Evolutionary conservation across 1,140 invertebrate species (phyloP).

Genomic region (Nylanderia fulva): DNA sequence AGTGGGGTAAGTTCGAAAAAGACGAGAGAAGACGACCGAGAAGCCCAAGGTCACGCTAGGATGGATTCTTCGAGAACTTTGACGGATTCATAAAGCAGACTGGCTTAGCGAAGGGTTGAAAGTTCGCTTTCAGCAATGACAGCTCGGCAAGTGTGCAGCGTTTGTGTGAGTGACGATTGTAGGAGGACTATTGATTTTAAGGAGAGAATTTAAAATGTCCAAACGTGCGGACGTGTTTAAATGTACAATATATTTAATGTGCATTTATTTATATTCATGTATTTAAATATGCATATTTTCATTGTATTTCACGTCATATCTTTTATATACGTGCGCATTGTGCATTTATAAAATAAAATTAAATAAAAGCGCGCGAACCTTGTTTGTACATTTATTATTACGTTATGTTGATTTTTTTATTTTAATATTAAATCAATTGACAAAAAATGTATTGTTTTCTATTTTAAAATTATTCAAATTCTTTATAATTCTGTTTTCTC

Average conservation of each 20-base stretch:
- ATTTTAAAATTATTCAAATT: neutral
- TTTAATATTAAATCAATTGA: neutral
- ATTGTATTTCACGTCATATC: neutral
- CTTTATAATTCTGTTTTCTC: neutral
- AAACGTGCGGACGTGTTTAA: neutral
- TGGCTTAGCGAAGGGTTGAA: slow-evolving; percentile 2
- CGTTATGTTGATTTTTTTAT: neutral
- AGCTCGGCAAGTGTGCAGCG: neutral
- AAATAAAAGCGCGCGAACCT: neutral
- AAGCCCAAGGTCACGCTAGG: slow-evolving; percentile 74
- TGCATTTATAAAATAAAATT: slow-evolving; percentile 10
- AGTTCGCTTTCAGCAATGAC: slow-evolving; percentile 51
- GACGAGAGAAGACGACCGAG: slow-evolving; percentile 2
- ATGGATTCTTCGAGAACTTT: slow-evolving; percentile 75
- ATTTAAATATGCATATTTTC: neutral
- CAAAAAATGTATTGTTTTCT: neutral
- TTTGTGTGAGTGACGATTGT: slow-evolving; percentile 7
- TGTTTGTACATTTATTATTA: slow-evolving; percentile 9
- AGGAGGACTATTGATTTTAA: neutral
- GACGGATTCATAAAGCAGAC: slow-evolving; percentile 71
- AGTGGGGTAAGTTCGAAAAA: slow-evolving; percentile 14
- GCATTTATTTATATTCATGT: neutral
- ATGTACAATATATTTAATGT: neutral
- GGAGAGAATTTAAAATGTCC: slow-evolving; percentile 12
- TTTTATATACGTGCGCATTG: neutral